Percentiles rank a stretch among this genome's conserved stretches.
Conservation (phyloP, 2,113 vertebrate species). For the Carassius carassius region DNA sequence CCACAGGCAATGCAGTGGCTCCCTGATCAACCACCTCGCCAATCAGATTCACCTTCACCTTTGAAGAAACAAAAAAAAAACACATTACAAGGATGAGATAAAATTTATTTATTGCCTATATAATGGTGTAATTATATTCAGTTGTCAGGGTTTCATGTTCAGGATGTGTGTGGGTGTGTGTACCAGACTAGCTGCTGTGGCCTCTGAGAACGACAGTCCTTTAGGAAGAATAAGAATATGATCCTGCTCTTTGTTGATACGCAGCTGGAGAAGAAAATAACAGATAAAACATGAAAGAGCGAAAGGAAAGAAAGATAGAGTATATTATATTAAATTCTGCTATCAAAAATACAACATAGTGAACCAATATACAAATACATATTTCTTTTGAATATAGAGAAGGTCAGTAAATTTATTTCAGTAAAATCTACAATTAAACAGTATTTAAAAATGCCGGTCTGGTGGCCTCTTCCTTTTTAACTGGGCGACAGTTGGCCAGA, state of each 20-base stretch:
- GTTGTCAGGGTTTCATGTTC: not conserved
- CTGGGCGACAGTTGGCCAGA: not conserved
- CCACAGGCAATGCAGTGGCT: conserved; percentile 82
- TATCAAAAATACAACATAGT: not conserved
- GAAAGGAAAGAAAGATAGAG: not conserved
- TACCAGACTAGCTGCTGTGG: conserved; percentile 93
- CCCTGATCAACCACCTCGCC: conserved; percentile 95
- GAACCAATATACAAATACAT: not conserved
- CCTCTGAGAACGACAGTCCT: conserved; percentile 92
- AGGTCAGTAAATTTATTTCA: not conserved
- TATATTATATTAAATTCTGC: not conserved
- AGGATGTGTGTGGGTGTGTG: conserved; percentile 47
- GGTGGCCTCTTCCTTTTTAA: not conserved
- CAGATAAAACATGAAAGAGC: not conserved
- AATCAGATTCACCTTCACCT: conserved; percentile 96
- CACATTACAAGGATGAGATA: not conserved
- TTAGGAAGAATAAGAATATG: conserved; percentile 91
- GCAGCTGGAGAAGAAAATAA: conserved; percentile 75
- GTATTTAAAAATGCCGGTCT: not conserved
- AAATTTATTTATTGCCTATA: not conserved
- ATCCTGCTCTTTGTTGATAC: conserved; percentile 93
- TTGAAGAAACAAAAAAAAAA: conserved; percentile 33
- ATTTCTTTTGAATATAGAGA: not conserved
- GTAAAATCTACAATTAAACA: not conserved
- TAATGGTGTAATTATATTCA: not conserved